A percentile compares a stretch with the other conserved stretches of the same genome.
phyloP scores from a whole-genome alignment of 2,888 invertebrate genomes.

The Aphidius colemani region DNA sequence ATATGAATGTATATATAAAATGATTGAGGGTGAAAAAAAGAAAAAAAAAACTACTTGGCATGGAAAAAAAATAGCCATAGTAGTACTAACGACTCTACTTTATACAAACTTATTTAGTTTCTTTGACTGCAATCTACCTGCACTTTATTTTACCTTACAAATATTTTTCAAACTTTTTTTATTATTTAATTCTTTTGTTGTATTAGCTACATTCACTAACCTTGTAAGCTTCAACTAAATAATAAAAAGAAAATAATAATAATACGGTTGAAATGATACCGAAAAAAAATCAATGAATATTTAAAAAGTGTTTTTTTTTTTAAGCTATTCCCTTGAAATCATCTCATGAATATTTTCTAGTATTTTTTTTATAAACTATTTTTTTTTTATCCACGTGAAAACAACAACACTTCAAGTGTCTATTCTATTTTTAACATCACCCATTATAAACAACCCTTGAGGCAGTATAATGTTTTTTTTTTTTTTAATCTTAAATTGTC shows the following conservation, averaged over 20 bases:
- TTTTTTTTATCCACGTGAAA: neutral
- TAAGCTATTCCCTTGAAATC: neutral
- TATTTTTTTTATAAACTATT: neutral
- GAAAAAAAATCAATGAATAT: no score
- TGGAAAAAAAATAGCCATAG: constrained; percentile 1
- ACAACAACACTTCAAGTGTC: neutral
- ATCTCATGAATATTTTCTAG: neutral
- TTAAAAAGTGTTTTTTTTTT: no score
- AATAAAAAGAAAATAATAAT: no score
- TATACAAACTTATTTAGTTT: constrained; percentile 12
- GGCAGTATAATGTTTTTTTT: neutral
- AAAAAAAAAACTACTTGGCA: neutral
- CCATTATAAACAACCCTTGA: neutral
- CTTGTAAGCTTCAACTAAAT: no score
- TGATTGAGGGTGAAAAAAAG: no score
- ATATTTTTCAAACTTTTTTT: neutral
- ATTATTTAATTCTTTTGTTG: neutral
- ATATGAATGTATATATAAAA: no score
- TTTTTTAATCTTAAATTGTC: neutral
- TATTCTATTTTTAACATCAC: neutral
- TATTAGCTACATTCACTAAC: no score
- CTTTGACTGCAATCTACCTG: neutral
- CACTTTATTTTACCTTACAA: neutral
- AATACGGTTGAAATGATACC: no score
- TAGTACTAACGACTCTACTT: constrained; percentile 19